A percentile compares a stretch with the other conserved stretches of the same genome.
Conservation (phyloP, 2,113 vertebrate genomes). For the Pseudopipra pipra region DNA sequence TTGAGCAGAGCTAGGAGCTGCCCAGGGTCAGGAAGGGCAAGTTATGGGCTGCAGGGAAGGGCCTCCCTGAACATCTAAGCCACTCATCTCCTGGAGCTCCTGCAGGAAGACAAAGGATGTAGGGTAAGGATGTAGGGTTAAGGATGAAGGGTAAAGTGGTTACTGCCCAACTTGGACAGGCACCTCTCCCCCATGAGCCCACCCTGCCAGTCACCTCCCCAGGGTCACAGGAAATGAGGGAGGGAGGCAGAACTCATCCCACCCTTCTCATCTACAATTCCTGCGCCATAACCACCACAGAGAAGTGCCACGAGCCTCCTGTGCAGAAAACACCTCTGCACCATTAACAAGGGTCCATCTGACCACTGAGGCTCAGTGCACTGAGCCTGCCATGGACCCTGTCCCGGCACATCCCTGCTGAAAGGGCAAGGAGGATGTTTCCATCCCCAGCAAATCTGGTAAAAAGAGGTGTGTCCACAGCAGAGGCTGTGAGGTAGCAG, state of each 20-base stretch:
- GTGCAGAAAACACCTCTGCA: not conserved
- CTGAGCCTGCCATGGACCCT: not conserved
- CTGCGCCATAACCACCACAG: not conserved
- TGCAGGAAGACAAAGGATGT: not conserved
- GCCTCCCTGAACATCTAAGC: not conserved
- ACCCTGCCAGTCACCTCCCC: not conserved
- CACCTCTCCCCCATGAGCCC: not conserved
- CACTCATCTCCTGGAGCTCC: not conserved
- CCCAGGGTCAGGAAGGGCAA: not conserved
- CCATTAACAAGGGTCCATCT: not conserved
- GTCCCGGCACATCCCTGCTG: not conserved
- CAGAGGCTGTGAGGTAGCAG: not conserved
- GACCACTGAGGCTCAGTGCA: not conserved
- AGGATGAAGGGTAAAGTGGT: not conserved
- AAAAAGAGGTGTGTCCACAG: not conserved
- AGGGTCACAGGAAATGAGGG: not conserved
- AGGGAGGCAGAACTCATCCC: not conserved
- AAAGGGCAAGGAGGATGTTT: not conserved
- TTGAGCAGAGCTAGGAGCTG: not conserved
- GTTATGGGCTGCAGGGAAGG: not conserved
- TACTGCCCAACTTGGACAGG: not conserved
- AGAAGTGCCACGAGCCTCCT: not conserved
- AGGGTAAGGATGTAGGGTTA: too few species aligned
- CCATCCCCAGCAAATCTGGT: not conserved
- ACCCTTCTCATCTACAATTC: rapidly evolving